These are phyloP conservation scores for Macrosoma leucophasiata DNA, from an alignment of 2,888 invertebrate species.

Conservation along the genomic window DNA sequence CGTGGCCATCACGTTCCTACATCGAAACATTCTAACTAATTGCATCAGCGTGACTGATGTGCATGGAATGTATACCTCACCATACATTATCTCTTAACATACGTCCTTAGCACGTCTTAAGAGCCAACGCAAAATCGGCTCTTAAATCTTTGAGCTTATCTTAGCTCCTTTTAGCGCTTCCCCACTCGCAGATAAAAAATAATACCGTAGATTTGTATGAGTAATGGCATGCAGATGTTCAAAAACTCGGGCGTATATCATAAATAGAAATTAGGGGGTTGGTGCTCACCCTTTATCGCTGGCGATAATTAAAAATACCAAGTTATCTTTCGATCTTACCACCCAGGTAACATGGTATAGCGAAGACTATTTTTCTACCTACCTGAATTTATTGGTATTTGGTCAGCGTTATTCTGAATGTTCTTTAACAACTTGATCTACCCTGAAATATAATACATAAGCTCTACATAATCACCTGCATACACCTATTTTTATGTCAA, in stretches of 20 bases:
- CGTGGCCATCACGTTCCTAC: slow-evolving; percentile 11
- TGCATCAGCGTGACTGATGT: slow-evolving; percentile 21
- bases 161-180: slow-evolving; percentile 31
- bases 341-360: slow-evolving; percentile 59
- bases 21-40: slow-evolving; percentile 14
- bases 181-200: slow-evolving; percentile 34
- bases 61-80: slow-evolving; percentile 17
- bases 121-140: slow-evolving; percentile 42
- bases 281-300: slow-evolving; percentile 51
- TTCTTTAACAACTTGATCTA: no score
- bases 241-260: slow-evolving; percentile 40
- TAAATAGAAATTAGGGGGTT: slow-evolving; percentile 69
- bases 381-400: slow-evolving; percentile 9
- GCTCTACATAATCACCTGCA: no score
- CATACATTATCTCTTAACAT: no score
- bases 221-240: slow-evolving; percentile 62
- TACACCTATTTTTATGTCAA: no score
- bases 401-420: no score
- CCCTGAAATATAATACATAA: no score
- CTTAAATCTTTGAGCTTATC: slow-evolving; percentile 29
- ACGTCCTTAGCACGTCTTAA: slow-evolving; percentile 40
- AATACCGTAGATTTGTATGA: slow-evolving; percentile 51
- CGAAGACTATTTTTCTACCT: slow-evolving; percentile 15
- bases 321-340: slow-evolving; percentile 55
- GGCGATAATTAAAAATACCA: slow-evolving; percentile 63